Evolutionary conservation across 1,140 invertebrate species (phyloP).

Genomic region (Scaptodrosophila lebanonensis): DNA sequence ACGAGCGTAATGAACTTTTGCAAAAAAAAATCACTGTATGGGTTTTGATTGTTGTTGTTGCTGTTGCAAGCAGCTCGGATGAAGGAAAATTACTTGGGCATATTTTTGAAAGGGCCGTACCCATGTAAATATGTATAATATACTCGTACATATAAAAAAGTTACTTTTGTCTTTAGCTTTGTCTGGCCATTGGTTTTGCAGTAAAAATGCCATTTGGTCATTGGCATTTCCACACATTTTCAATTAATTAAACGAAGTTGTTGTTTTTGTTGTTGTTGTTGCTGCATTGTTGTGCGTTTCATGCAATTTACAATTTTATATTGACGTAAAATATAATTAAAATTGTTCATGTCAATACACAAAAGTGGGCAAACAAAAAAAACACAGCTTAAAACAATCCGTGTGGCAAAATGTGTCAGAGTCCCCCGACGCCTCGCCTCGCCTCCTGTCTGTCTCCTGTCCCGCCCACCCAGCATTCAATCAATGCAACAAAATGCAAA

Average conservation of each 20-base stretch:
- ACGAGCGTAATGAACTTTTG: constrained; percentile 64
- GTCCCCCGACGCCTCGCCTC: background rate
- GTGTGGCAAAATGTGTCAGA: constrained; percentile 1
- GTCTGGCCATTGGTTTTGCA: constrained; percentile 17
- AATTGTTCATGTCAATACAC: constrained; percentile 61
- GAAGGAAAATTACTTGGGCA: too few relatives aligned
- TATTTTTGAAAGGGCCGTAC: too few relatives aligned
- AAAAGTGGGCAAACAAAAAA: constrained; percentile 16
- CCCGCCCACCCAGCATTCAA: constrained; percentile 45
- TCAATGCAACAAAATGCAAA: constrained; percentile 69
- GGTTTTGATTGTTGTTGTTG: too few relatives aligned
- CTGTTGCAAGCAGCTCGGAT: too few relatives aligned
- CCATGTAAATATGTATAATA: too few relatives aligned
- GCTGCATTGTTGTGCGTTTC: constrained; percentile 8
- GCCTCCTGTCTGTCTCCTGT: background rate
- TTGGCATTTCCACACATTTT: constrained; percentile 43
- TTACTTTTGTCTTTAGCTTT: too few relatives aligned
- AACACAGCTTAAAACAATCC: background rate
- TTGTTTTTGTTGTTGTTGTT: constrained; percentile 46
- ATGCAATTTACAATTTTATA: constrained; percentile 54
- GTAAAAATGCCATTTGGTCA: background rate
- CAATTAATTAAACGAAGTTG: constrained; percentile 73
- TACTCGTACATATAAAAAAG: too few relatives aligned
- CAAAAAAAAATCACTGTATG: too few relatives aligned
- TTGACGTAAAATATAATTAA: constrained; percentile 75